Conservation (phyloP, 2,797 vertebrate genomes). For the Anomalospiza imberbis region DNA sequence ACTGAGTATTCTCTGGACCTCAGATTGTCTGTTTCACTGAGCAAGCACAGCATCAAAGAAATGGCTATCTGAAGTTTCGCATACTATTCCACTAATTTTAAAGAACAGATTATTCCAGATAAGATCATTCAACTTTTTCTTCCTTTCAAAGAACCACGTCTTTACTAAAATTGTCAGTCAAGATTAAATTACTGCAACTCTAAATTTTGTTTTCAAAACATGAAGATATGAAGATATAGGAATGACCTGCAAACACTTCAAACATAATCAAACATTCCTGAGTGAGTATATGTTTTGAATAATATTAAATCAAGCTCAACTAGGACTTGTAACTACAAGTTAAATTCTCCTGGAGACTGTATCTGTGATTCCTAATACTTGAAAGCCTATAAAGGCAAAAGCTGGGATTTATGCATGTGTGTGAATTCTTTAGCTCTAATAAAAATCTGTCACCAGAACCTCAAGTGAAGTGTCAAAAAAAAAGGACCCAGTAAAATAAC, state of each 20-base stretch:
- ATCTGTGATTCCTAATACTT: not conserved
- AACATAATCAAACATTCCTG: not conserved
- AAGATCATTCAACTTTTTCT: not conserved
- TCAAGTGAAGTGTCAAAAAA: not conserved
- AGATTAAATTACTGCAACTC: not conserved
- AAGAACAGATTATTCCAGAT: not conserved
- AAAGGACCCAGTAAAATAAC: not conserved
- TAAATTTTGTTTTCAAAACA: constrained; percentile 6
- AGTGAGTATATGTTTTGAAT: not conserved
- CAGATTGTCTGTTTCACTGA: not conserved
- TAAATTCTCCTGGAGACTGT: not conserved
- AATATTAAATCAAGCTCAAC: not conserved
- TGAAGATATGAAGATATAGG: not conserved
- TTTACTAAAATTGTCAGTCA: not conserved
- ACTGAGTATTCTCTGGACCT: not conserved
- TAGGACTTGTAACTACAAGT: not conserved
- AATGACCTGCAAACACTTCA: not conserved
- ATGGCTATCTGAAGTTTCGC: not conserved
- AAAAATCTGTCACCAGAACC: not conserved
- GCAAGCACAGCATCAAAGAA: not conserved
- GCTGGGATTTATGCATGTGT: not conserved
- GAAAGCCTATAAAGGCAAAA: not conserved
- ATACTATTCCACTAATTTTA: not conserved
- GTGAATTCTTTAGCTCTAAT: not conserved
- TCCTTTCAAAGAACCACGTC: not conserved